Evolutionary conservation across 2,113 vertebrate species (phyloP), one percentile per base, ranked within the genome.

Genomic region (Ceyx melanurus): DNA sequence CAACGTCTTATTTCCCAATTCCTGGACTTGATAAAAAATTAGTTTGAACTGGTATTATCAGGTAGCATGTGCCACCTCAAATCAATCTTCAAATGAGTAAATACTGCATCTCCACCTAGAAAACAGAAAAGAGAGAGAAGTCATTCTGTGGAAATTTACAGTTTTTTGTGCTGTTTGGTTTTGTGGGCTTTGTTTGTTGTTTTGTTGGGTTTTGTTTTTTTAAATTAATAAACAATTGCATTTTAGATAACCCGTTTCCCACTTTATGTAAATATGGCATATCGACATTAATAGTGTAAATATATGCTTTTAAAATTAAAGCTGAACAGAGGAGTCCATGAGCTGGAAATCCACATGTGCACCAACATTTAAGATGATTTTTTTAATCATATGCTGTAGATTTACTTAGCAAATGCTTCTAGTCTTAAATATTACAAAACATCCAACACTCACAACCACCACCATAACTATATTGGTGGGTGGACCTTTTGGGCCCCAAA

Each of bases 261-360:
- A 97, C 93, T 98, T 95, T 93, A 97, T 88, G 89, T 96, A 98
- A 97, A 97, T 98, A 98, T 42, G 89, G 95, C 97, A 87, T 97
- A 94, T 97, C 88, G 67, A 97, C 97, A 98, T 97, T 98, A 98
- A 97, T 97, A 96, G 95, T 96, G 96, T 97, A 96, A 62, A 92
- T 92, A 92, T 97, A 97, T 97, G 90, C 97, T 97, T 97, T 96
- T 97, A 87, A 97, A 97, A 97, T 97, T 98, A 98, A 97, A 97
- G 97, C 97, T 97, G 97, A 97, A 97, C 97, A 95, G 98, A 95
- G 97, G 97, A 98, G 97, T 98, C 98, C 98, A 97, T 98, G 98
- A 98, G 98, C 98, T 98, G 96, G 97, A 98, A 98, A 98, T 98
- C 97, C 98, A 97, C 98, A 97, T 98, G 98, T 98, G 98, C 97